Conservation (phyloP, 2,888 invertebrate species). For the Incurvaria masculella region DNA sequence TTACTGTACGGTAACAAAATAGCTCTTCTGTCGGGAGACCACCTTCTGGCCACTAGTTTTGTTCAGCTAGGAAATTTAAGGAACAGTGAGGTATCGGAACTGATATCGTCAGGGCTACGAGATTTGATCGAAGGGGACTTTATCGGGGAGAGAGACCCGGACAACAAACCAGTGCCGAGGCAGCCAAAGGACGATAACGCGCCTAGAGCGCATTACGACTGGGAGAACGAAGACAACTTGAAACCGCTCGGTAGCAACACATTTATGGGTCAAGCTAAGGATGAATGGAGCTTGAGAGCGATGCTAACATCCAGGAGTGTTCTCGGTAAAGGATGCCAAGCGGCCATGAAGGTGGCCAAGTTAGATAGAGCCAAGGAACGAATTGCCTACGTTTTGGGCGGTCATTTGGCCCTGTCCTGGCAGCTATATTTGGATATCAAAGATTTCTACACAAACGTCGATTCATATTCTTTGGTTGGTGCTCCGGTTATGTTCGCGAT, state of each 20-base stretch:
- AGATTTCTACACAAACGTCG: constrained; percentile 42
- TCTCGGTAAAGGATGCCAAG: constrained; percentile 44
- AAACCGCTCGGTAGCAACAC: constrained; percentile 36
- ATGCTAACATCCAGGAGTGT: constrained; percentile 43
- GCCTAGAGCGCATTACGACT: constrained; percentile 25
- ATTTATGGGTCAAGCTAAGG: constrained; percentile 38
- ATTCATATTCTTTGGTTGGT: constrained; percentile 39
- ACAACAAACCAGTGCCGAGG: constrained; percentile 34
- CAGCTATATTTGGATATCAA: constrained; percentile 42
- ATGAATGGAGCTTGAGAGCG: constrained; percentile 40
- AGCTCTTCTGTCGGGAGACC: constrained; percentile 41
- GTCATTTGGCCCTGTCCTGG: constrained; percentile 43
- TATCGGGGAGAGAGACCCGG: constrained; percentile 30
- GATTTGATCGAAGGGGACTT: constrained; percentile 45
- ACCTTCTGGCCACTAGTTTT: constrained; percentile 38
- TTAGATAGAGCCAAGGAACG: constrained; percentile 29
- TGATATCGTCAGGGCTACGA: constrained; percentile 41
- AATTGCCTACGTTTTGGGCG: constrained; percentile 39
- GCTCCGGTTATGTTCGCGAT: constrained; percentile 37
- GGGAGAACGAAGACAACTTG: constrained; percentile 42
- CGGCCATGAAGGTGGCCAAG: constrained; percentile 38
- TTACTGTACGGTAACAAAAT: constrained; percentile 45
- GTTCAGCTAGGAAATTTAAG: constrained; percentile 37
- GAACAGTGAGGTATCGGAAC: constrained; percentile 41
- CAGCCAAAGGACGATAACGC: constrained; percentile 34